Percentiles rank a stretch among this genome's conserved stretches.
phyloP scores from a whole-genome alignment of 2,113 vertebrate species.

The Pteruthius melanotis region DNA sequence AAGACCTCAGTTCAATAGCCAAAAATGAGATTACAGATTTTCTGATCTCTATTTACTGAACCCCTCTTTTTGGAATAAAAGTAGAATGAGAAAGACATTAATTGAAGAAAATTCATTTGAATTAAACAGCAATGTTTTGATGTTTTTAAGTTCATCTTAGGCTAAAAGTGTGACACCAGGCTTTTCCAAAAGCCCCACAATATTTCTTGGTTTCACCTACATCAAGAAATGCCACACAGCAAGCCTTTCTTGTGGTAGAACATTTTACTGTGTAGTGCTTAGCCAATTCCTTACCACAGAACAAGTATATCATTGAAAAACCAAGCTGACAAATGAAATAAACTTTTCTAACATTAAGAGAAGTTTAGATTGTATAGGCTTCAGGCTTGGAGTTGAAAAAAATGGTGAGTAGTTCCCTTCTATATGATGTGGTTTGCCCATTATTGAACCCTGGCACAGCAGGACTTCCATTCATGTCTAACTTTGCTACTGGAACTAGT shows the following conservation, averaged over 20 bases:
- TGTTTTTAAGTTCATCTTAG: constrained; percentile 33
- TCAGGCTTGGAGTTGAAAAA: neutral
- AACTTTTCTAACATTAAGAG: constrained; percentile 11
- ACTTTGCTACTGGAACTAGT: neutral
- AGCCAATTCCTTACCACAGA: constrained; percentile 18
- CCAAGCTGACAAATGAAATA: neutral
- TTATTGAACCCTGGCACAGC: neutral
- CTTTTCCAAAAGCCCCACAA: constrained; percentile 21
- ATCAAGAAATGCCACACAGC: constrained; percentile 50
- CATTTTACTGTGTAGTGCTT: neutral
- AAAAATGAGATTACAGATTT: neutral
- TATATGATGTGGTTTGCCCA: neutral
- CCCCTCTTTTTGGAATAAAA: neutral
- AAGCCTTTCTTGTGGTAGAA: constrained; percentile 41
- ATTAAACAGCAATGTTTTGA: neutral
- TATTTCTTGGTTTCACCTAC: constrained; percentile 59
- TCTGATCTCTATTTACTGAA: neutral
- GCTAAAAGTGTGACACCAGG: constrained; percentile 31
- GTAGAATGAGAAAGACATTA: neutral
- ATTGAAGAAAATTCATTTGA: neutral
- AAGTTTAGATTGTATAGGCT: neutral
- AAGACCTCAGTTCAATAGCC: neutral
- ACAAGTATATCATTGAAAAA: neutral
- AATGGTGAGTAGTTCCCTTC: neutral
- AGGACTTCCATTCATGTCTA: neutral